Evolutionary conservation across 2,797 vertebrate genomes (phyloP), one percentile per base, ranked within the genome.

Genomic region (Crotalus adamanteus): DNA sequence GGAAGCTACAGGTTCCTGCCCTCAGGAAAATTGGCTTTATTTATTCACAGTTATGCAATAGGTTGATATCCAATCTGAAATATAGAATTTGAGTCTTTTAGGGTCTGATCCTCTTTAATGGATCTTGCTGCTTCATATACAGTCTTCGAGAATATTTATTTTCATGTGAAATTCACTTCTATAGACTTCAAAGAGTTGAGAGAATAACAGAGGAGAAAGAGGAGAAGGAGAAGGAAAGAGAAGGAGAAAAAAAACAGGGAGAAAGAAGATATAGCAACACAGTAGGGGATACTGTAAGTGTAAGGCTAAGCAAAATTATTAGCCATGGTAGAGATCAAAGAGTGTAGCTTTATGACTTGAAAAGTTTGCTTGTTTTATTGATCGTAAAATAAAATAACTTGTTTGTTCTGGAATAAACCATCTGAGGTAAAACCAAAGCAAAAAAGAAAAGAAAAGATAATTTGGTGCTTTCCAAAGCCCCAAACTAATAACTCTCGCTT

Each of bases 321-420:
- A 90, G 69, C 94, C 94, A 94, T 83, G 86, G 89, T 2, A 3
- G 95, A 95, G 95, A 95, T 95, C 94, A 96, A 96, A 69, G 87
- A 95, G 94, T 96, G 94, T 0, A 8, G 31, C 94, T 95, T 96
- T 95, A 93, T 95, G 94, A 94, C 95, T 96, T 96, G 96, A 94
- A 91, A 93, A 92, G 87, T 96, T 96, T 96, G 93, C 95, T 94
- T 93, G 93, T 94, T 97, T 96, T 96, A 97, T 97, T 97, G 96
- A 97, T 97, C 96, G 96, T 95, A 96, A 96, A 96, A 97, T 95
- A 96, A 95, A 92, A 88, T 95, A 96, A 59, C 93, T 93, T 92
- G 61, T 94, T 94, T 94, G 95, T 92, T 59, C 92, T 96, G 96
- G 95, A 97, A 97, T 97, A 96, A 94, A 93, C 90, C 91, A 94